Evolutionary conservation across 2,888 invertebrate species (phyloP), one percentile per base, ranked within the genome.

Genomic region (Mythimna pallens): DNA sequence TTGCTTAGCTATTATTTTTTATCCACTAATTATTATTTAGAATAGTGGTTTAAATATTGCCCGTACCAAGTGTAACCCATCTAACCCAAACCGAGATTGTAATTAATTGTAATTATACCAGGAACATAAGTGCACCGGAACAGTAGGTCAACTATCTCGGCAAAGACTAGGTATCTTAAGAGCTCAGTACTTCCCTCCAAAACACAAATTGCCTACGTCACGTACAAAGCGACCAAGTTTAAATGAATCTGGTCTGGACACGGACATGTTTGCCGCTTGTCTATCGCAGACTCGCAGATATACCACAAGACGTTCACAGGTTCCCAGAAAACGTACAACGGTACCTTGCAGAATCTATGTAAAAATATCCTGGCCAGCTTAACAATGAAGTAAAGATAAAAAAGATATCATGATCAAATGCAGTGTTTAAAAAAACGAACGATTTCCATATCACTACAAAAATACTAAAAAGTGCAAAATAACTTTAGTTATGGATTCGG

Each of bases 241-340:
- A 67, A 67, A 22, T 67, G 17, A 8, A 17, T 12, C 34, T 67
- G 20, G 7, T 22, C 65, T 20, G 36, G 54, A 67, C 34, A 34
- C 25, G 36, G 43, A 36, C 25, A 36, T 40, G 30, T 69, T 69
- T n/a, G 25, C 25, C 36, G 58, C 47, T 59, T 30, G 47, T 73
- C 30, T 50, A 17, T 20, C 17, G 36, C 36, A 73, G 3, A 36
- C 30, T 2, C 54, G 25, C 36, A 73, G 3, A 25, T 50, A 2
- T 3, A 40, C 5, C 20, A 30, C 30, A 30, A 50, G n/a, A n/a
- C n/a, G n/a, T n/a, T n/a, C n/a, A n/a, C n/a, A 62, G 50, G 36
- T 30, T 10, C 17, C 7, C n/a, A 20, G 9, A 50, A 73, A 59
- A 1, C 36, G 25, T 57, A n/a, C 47, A 12, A 58, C 1, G 12